Evolutionary conservation across 2,888 invertebrate species (phyloP).

Genomic region (Pseudanteris insignis): DNA sequence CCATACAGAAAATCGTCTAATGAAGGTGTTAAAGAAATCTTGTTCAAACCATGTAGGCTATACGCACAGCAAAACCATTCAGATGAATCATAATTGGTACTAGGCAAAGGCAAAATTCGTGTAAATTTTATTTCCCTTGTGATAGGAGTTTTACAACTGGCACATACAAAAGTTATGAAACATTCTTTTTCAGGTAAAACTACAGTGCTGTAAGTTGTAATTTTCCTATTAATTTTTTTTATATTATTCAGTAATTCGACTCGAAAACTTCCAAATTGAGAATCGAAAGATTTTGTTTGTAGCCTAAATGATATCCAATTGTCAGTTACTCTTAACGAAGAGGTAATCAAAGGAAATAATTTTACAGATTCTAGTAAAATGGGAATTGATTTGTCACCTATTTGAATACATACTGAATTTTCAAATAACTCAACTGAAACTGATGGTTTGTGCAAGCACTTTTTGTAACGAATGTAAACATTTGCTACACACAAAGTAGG

Average conservation of each 20-base stretch:
- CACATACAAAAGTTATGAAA: slow-evolving; percentile 50
- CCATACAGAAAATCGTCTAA: too few relatives aligned
- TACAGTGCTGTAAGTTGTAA: slow-evolving; percentile 20
- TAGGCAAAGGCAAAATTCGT: slow-evolving; percentile 58
- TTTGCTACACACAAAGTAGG: slow-evolving; percentile 59
- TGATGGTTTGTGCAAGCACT: slow-evolving; percentile 42
- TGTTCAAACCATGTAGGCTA: too few relatives aligned
- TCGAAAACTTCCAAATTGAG: slow-evolving; percentile 55
- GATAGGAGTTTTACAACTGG: slow-evolving; percentile 50
- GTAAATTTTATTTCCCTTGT: slow-evolving; percentile 51
- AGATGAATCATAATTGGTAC: slow-evolving; percentile 56
- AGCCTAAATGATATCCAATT: slow-evolving; percentile 61
- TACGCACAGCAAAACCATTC: slow-evolving; percentile 64
- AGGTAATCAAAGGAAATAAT: slow-evolving; percentile 57
- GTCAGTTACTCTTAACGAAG: slow-evolving; percentile 52
- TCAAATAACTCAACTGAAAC: slow-evolving; percentile 54
- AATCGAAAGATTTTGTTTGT: slow-evolving; percentile 55
- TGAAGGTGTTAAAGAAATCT: too few relatives aligned
- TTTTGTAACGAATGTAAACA: slow-evolving; percentile 54
- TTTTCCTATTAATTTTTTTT: neutral
- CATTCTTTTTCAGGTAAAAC: slow-evolving; percentile 47
- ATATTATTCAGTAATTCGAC: slow-evolving; percentile 52
- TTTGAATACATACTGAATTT: slow-evolving; percentile 50
- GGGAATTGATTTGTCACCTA: slow-evolving; percentile 48
- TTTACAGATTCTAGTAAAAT: slow-evolving; percentile 51